Evolutionary conservation across 2,888 invertebrate genomes (phyloP).

Genomic region (Therioaphis trifolii): DNA sequence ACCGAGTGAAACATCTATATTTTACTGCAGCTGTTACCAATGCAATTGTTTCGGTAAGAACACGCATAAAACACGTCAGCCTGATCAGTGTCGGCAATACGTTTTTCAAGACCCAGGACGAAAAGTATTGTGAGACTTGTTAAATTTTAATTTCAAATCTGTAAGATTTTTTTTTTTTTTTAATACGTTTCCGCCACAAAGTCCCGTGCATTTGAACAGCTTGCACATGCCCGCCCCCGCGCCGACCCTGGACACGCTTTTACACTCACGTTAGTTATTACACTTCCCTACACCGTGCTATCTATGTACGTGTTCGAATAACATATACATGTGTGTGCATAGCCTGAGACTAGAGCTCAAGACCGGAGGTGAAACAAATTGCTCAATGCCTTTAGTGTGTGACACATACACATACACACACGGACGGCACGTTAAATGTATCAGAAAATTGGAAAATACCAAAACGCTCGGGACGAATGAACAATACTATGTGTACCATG

Average conservation of each 20-base stretch:
- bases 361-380: slow-evolving; percentile 45
- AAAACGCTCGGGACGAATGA: slow-evolving; percentile 54
- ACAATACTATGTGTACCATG: slow-evolving; percentile 44
- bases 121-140: too few relatives aligned
- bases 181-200: too few relatives aligned
- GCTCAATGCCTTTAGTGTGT: slow-evolving; percentile 46
- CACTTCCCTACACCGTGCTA: background rate
- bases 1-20: too few relatives aligned
- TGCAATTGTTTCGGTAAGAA: too few relatives aligned
- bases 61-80: too few relatives aligned
- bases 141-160: too few relatives aligned
- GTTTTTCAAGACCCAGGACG: too few relatives aligned
- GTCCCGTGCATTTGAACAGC: too few relatives aligned
- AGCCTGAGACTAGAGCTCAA: background rate
- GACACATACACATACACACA: slow-evolving; percentile 3
- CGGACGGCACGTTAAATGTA: slow-evolving; percentile 53
- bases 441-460: slow-evolving; percentile 60
- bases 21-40: too few relatives aligned
- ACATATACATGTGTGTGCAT: background rate
- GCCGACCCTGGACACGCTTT: background rate
- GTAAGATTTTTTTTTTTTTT: too few relatives aligned
- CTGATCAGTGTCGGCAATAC: too few relatives aligned
- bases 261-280: slow-evolving; percentile 24
- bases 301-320: background rate
- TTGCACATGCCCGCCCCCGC: background rate